Evolutionary conservation across 2,797 vertebrate species (phyloP).

Genomic region (Gorsachius magnificus): DNA sequence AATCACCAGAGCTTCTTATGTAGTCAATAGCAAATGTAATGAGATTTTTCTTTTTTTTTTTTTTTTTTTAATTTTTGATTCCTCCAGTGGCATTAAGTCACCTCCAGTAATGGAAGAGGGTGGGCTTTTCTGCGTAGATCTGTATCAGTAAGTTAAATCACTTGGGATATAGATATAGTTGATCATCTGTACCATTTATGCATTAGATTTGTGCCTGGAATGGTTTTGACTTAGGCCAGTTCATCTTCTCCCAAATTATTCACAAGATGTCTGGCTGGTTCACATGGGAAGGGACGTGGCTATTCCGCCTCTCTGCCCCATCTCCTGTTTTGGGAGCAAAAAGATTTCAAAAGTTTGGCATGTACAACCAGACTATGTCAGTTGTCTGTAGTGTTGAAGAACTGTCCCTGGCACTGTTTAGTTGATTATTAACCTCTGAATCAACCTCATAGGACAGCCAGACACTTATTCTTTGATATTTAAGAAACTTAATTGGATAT

Average conservation of each 20-base stretch:
- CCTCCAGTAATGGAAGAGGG: background rate
- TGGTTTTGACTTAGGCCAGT: background rate
- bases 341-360: background rate
- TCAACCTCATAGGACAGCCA: background rate
- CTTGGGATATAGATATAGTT: background rate
- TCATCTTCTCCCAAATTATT: background rate
- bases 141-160: background rate
- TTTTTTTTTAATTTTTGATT: background rate
- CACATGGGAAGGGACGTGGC: accelerated
- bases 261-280: background rate
- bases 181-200: background rate
- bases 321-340: background rate
- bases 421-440: background rate
- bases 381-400: background rate
- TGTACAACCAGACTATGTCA: background rate
- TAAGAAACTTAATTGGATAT: background rate
- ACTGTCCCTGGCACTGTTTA: background rate
- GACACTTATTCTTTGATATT: background rate
- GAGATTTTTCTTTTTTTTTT: background rate
- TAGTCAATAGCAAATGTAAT: background rate
- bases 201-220: background rate
- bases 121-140: background rate
- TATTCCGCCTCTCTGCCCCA: background rate
- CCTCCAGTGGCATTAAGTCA: background rate
- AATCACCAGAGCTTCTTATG: background rate